phyloP scores from a whole-genome alignment of 35 echinoderm and acorn worm species.

The Patiria miniata region DNA sequence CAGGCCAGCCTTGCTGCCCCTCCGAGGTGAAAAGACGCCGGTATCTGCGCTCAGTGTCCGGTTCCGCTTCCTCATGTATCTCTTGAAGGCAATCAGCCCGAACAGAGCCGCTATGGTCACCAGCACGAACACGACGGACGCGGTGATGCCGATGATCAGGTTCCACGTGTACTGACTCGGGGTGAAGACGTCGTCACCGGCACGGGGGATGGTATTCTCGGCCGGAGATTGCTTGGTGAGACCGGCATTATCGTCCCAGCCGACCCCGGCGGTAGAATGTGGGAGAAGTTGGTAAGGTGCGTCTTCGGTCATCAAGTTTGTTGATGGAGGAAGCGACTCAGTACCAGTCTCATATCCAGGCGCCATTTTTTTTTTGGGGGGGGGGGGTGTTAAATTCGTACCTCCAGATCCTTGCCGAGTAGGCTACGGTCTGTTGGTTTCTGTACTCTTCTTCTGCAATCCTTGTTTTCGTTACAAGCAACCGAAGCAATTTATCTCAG shows the following conservation, averaged over 20 bases:
- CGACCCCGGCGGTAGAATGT: neutral
- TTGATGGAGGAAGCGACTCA: no score
- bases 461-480: no score
- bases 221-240: no score
- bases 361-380: no score
- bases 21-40: constrained; percentile 65
- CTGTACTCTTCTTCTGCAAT: no score
- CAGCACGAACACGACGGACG: constrained; percentile 48
- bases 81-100: constrained; percentile 44
- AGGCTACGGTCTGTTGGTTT: no score
- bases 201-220: no score
- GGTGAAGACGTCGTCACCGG: neutral
- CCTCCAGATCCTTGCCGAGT: no score
- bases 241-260: no score
- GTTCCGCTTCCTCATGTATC: constrained; percentile 62
- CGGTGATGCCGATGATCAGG: constrained; percentile 40
- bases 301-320: neutral
- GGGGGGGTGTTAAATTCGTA: no score
- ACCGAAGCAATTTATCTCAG: no score
- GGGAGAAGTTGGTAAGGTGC: neutral
- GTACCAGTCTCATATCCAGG: no score
- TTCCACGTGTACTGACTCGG: constrained; percentile 51
- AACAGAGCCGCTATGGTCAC: constrained; percentile 42
- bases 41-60: constrained; percentile 72
- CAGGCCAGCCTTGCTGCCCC: constrained; percentile 76